Evolutionary conservation across 2,797 vertebrate species (phyloP), one percentile per base, ranked within the genome.

Genomic region (Peromyscus nudipes): DNA sequence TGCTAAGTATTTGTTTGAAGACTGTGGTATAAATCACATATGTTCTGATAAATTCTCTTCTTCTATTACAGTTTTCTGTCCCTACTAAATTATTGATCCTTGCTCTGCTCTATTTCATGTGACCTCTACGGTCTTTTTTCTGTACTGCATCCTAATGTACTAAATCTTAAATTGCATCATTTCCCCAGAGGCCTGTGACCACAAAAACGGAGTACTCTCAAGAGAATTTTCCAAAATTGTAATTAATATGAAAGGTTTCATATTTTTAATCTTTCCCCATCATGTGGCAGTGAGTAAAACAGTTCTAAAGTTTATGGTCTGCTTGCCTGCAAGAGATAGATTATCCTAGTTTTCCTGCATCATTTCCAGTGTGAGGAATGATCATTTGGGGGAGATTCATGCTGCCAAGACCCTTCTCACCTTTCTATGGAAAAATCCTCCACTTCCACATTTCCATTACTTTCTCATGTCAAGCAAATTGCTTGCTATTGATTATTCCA

Each of bases 161-260:
- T n/a, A 34, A 60, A 37, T 76, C 27, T 92, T 62, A 82, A 49
- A 73, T 67, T 77, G 6, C 27, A 75, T 79, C 31, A 34, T 86
- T 88, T 7, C 29, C 5, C 34, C 16, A 52, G 88, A 94, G 21
- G 5, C 23, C 23, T 14, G 71, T 40, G 14, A 13, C 60, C n/a
- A 65, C 3, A 60, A 65, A 19, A 2, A 77, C 25, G 23, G 6
- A 52, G 1, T 55, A 55, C 16, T 88, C 13, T 46, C 40, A 89
- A 76, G 23, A 69, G 2, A 46, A 43, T 64, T 82, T 96, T 91
- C 9, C 40, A 55, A 97, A 94, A 79, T 69, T 91, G 5, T 84
- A 13, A 71, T n/a, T 92, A 69, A 65, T 97, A 86, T 82, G 40
- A 81, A 9, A 3, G 7, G 17, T 92, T 96, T 97, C 1, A 25